Base-by-base conservation (phyloP, 1,140 invertebrate genomes). In the Meloidogyne exigua region DNA sequence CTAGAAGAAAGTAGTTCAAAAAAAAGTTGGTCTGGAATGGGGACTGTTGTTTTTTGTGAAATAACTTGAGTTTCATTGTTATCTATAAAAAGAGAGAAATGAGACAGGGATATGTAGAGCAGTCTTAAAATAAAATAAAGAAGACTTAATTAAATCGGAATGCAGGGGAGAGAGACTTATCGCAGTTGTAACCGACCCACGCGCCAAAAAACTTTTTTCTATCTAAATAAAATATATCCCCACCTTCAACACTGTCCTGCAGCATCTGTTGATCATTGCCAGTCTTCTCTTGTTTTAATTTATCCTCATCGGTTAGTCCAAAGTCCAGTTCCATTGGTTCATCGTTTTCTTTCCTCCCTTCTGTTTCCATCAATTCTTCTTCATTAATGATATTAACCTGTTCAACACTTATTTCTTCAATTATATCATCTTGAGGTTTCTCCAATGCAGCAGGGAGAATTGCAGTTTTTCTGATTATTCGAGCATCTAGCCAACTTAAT, bases 401-500 rank as follows among this genome's bases (percentile, higher is more conserved):
- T 28, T 84, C 81, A 21, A 28, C 32, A 65, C 13, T 23, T 62
- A 36, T 57, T 15, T n/a, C 28, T 32, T 28, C 23, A 23, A 21
- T 68, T 25, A 57, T 42, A 5, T 78, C 75, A n/a, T 32, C 79
- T 23, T 71, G 9, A n/a, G 26, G 9, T 42, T 80, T 70, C 23
- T 82, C 67, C 1, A 81, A 26, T n/a, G 67, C 69, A 10, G 65
- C 23, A 62, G 68, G 71, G 23, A 68, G 26, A 10, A 67, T 44
- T 62, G 69, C 67, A 11, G 42, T 67, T 73, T 78, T 85, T 28
- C 80, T 65, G 83, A 86, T 42, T 88, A 81, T 74, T 76, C 78
- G 13, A 84, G 84, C 90, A 89, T 95, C 93, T 1, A 99, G 89
- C 95, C 95, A 98, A 2, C 95, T 93, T 25, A 99, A 90, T 88